phyloP scores from a whole-genome alignment of 1,140 invertebrate species.

The Ips nitidus region DNA sequence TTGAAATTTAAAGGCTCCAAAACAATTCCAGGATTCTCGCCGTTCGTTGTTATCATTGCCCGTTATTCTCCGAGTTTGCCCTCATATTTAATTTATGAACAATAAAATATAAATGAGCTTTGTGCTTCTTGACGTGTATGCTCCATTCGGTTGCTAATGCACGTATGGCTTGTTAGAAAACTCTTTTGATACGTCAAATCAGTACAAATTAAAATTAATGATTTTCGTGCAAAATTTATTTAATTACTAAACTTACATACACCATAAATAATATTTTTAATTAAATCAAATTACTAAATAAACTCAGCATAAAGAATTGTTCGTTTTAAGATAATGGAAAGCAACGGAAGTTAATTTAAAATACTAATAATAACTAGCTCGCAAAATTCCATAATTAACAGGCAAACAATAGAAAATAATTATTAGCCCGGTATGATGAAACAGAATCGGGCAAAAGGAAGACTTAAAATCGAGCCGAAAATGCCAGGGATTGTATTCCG shows the following conservation, averaged over 20 bases:
- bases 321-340: too few relatives aligned
- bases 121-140: background rate
- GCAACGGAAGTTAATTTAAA: background rate
- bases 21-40: background rate
- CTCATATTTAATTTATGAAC: conserved; percentile 7
- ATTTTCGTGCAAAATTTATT: too few relatives aligned
- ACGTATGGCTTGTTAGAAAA: too few relatives aligned
- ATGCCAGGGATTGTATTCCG: conserved; percentile 2
- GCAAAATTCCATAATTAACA: background rate
- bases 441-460: conserved; percentile 10
- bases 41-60: background rate
- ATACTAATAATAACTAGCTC: background rate
- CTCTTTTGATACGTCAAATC: too few relatives aligned
- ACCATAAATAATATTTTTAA: too few relatives aligned
- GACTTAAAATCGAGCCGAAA: conserved; percentile 1
- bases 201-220: too few relatives aligned
- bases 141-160: background rate
- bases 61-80: background rate
- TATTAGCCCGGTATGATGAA: conserved; percentile 10
- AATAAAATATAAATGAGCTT: conserved; percentile 2
- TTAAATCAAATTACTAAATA: too few relatives aligned
- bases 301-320: too few relatives aligned
- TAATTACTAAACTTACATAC: too few relatives aligned
- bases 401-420: conserved; percentile 19
- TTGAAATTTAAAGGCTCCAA: background rate